Percentiles rank a stretch among this genome's conserved stretches.
Conservation (phyloP, 2,888 invertebrate genomes). For the Clusia tigrina region DNA sequence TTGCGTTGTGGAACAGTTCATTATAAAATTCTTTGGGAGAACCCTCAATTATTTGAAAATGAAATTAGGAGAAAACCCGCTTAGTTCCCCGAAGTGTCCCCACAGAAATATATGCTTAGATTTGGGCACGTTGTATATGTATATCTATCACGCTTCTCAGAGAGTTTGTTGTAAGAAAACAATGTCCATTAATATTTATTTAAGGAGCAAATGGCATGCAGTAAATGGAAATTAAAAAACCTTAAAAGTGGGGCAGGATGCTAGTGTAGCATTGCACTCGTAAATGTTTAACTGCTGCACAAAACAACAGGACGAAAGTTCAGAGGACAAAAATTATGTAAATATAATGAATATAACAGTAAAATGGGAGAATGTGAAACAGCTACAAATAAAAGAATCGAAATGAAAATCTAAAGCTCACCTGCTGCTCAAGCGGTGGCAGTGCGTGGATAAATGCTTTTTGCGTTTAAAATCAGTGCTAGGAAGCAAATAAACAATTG, state of each 20-base stretch:
- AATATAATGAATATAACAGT: neutral
- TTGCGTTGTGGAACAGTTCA: no score
- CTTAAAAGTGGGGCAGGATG: neutral
- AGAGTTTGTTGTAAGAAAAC: no score
- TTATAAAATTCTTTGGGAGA: no score
- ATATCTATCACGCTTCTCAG: no score
- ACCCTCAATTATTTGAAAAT: no score
- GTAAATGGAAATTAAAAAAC: neutral
- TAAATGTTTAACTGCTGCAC: neutral
- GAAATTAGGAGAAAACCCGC: no score
- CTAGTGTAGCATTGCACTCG: neutral
- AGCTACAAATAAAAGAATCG: constrained; percentile 9
- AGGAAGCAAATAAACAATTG: constrained; percentile 24
- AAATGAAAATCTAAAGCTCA: constrained; percentile 23
- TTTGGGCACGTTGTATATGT: no score
- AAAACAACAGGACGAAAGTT: neutral
- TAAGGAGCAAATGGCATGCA: constrained; percentile 19
- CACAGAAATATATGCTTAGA: no score
- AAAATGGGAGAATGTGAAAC: neutral
- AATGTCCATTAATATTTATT: no score
- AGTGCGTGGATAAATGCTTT: constrained; percentile 19
- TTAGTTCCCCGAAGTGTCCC: no score
- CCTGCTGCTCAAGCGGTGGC: constrained; percentile 24
- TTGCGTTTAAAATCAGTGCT: constrained; percentile 22
- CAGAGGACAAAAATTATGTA: neutral